Percentiles rank a stretch among this genome's conserved stretches.
phyloP scores from a whole-genome alignment of 2,113 vertebrate species.

The Atractosteus spatula region DNA sequence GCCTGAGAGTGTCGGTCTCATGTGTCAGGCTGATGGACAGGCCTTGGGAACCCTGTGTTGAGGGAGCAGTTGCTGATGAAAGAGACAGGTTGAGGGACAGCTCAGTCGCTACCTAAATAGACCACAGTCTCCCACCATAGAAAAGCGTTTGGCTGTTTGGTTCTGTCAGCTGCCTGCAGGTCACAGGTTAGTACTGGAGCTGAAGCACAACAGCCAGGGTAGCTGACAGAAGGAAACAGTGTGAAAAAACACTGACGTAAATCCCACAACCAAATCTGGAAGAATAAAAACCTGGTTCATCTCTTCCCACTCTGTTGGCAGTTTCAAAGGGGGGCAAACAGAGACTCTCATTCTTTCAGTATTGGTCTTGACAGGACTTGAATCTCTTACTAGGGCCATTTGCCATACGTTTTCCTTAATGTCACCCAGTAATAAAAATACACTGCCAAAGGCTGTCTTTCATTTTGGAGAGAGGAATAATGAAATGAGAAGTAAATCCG shows the following conservation, averaged over 20 bases:
- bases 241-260: conserved; percentile 10
- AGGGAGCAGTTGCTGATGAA: conserved; percentile 28
- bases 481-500: too few species aligned
- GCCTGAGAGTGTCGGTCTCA: conserved; percentile 8
- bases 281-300: background rate
- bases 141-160: background rate
- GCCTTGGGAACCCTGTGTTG: conserved; percentile 15
- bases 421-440: too few species aligned
- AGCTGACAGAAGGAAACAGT: conserved; percentile 18
- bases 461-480: too few species aligned
- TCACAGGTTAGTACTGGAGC: conserved; percentile 15
- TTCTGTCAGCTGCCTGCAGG: conserved; percentile 5
- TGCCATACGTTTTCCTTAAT: too few species aligned
- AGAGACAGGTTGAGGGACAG: conserved; percentile 15
- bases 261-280: background rate
- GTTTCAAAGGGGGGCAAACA: too few species aligned
- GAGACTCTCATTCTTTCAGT: too few species aligned
- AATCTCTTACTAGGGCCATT: too few species aligned
- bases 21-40: conserved; percentile 37
- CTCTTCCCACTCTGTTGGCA: too few species aligned
- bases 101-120: background rate
- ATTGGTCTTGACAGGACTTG: too few species aligned
- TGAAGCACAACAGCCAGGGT: background rate
- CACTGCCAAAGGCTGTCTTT: too few species aligned
- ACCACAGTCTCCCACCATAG: conserved; percentile 16